Percentiles rank a stretch among this genome's conserved stretches.
Conservation (phyloP, 1,140 invertebrate species). For the Nebria ingens region DNA sequence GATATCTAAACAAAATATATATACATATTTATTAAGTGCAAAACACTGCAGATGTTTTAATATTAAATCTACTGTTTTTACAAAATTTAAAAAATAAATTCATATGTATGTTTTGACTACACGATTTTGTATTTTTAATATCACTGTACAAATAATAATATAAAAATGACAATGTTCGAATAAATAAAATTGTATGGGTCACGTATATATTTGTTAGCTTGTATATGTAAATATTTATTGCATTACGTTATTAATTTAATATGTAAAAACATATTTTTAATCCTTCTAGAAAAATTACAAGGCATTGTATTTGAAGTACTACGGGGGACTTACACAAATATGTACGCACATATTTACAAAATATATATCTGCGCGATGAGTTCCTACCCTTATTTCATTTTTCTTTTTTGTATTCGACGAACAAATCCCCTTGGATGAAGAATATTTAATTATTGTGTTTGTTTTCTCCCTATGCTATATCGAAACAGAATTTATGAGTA, state of each 20-base stretch:
- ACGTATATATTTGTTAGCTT: no score
- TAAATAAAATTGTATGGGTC: neutral
- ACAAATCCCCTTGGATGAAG: constrained; percentile 2
- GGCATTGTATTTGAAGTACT: neutral
- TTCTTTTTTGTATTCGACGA: constrained; percentile 8
- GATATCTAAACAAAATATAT: no score
- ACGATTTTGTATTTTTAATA: no score
- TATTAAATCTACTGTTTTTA: neutral
- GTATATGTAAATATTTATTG: no score
- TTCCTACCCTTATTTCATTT: constrained; percentile 9
- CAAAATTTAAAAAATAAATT: neutral
- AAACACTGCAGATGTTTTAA: no score
- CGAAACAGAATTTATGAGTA: neutral
- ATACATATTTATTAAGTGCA: no score
- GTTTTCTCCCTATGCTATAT: neutral
- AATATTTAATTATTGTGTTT: constrained; percentile 4
- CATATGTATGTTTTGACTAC: no score
- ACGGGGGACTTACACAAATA: neutral
- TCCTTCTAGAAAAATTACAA: constrained; percentile 5
- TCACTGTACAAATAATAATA: no score
- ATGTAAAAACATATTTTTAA: neutral
- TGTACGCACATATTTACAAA: constrained; percentile 2
- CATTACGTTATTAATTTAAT: neutral
- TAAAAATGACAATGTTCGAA: no score
- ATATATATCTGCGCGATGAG: neutral